phyloP scores from a whole-genome alignment of 2,888 invertebrate species.

The Clitarchus hookeri region DNA sequence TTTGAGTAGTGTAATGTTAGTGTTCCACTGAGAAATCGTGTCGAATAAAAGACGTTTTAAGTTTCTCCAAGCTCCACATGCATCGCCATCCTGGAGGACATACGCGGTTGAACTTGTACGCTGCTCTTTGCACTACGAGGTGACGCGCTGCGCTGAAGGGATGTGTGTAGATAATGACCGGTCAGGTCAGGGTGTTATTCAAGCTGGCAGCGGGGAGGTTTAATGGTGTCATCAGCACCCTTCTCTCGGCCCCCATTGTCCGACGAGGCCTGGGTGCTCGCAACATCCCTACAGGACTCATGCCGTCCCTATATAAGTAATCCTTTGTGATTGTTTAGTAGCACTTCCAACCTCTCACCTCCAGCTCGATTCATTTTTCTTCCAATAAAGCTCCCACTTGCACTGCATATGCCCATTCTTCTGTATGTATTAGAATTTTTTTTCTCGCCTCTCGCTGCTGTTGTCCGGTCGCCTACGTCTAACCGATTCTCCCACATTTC shows the following conservation, averaged over 20 bases:
- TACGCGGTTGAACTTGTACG: not conserved
- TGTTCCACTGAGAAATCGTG: too few species aligned
- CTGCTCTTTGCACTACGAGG: not conserved
- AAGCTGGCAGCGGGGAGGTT: not conserved
- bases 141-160: not conserved
- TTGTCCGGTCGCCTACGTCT: not conserved
- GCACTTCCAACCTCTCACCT: conserved; percentile 25
- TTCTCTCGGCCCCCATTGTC: not conserved
- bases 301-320: conserved; percentile 1
- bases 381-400: conserved; percentile 24
- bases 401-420: conserved; percentile 1
- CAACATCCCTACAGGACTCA: not conserved
- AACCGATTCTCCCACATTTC: conserved; percentile 10
- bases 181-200: not conserved
- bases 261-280: not conserved
- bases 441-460: not conserved
- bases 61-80: too few species aligned
- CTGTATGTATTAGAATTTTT: not conserved
- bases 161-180: not conserved
- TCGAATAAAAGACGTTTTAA: too few species aligned
- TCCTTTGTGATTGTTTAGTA: conserved; percentile 27
- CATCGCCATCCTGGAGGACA: not conserved
- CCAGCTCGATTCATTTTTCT: conserved; percentile 21
- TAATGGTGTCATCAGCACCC: conserved; percentile 14
- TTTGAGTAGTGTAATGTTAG: too few species aligned